Base-by-base conservation (phyloP, 1,140 invertebrate species). In the Andrena cerasifolii region DNA sequence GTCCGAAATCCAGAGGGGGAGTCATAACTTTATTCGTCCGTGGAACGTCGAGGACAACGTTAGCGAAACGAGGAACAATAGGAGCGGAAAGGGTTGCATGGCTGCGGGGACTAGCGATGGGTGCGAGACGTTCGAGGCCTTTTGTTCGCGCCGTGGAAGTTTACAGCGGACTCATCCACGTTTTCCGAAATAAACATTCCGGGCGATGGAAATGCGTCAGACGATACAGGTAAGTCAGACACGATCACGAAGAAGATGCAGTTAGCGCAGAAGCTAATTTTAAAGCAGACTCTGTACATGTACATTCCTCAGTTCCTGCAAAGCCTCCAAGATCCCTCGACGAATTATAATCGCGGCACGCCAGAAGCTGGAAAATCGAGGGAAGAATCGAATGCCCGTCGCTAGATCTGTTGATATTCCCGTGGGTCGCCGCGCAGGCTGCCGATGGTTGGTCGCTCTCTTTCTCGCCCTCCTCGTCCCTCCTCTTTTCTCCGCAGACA, bases 361-460 rank as follows among this genome's bases (percentile, higher is more conserved):
- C 18, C 43, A 2, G 3, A 12, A 45, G 58, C 1, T 4, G 2
- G 1, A 28, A 8, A 10, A 31, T 6, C 10, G 10, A 1, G 3
- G 16, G 6, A 36, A 16, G 36, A 10, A 24, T 71, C 74, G 62
- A 76, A 75, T 78, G 79, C 74, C 77, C 77, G 82, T 67, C 67
- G 77, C 65, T 54, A 80, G 84, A 89, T 89, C 87, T 83, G 83
- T 88, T 86, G 89, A 89, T 89, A 90, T 90, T 90, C 87, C 84
- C 79, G 83, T 65, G 79, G 78, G 88, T 89, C 87, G 88, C 87
- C 86, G 87, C 81, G 87, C 87, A 88, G 88, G 72, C 87, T 89
- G 87, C 82, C 80, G 84, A 40, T 83, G 82, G 81, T 86, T 78
- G 82, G 82, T 75, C 82, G 81, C 80, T 82, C 68, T 80, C 80